Percentiles rank a stretch among this genome's conserved stretches.
These are phyloP conservation scores for Drosophila kohkoa DNA, from an alignment of 1,140 invertebrate genomes.

Conservation along the genomic window DNA sequence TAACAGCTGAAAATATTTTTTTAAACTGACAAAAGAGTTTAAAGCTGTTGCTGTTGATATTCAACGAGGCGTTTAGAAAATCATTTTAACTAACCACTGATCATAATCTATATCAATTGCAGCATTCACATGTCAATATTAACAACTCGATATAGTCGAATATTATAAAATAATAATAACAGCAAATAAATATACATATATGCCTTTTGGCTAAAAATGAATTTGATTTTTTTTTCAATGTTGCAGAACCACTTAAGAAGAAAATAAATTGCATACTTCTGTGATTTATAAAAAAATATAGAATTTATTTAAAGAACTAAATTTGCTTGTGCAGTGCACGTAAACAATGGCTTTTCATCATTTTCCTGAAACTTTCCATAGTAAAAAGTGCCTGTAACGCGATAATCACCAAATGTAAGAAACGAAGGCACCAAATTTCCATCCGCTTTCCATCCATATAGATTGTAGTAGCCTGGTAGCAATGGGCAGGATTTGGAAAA, in stretches of 20 bases:
- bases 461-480: background rate
- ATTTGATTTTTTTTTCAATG: too few relatives aligned
- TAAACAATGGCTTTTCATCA: background rate
- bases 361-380: conserved; percentile 19
- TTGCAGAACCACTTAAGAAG: too few relatives aligned
- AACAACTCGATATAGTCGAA: too few relatives aligned
- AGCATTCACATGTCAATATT: too few relatives aligned
- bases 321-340: background rate
- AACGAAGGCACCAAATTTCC: conserved; percentile 6
- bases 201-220: too few relatives aligned
- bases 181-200: too few relatives aligned
- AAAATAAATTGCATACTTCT: too few relatives aligned
- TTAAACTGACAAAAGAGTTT: background rate
- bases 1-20: background rate
- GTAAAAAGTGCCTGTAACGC: background rate
- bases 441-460: conserved; percentile 8
- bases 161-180: too few relatives aligned
- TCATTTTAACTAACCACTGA: too few relatives aligned
- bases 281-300: too few relatives aligned
- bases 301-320: background rate
- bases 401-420: conserved; percentile 12
- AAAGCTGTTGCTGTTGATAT: background rate
- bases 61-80: background rate
- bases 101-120: too few relatives aligned
- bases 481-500: conserved; percentile 10